These are phyloP conservation scores for Cylindroiulus punctatus DNA, from an alignment of 2,888 invertebrate species.

Conservation along the genomic window DNA sequence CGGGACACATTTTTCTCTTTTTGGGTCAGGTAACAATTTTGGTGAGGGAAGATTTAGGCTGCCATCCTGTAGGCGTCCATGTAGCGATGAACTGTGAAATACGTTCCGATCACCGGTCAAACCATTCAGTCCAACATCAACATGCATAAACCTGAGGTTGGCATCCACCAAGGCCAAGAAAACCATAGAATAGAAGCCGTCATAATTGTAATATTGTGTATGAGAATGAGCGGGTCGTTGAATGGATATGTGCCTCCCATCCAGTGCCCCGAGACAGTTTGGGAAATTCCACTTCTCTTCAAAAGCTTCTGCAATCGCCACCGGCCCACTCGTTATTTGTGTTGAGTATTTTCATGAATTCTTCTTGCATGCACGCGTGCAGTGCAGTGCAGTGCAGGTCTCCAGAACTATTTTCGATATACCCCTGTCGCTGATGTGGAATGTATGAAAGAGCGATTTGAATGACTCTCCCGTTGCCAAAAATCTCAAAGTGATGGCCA, in stretches of 20 bases:
- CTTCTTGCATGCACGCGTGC: slow-evolving; percentile 11
- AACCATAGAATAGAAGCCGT: slow-evolving; percentile 58
- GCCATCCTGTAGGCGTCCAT: slow-evolving; percentile 5
- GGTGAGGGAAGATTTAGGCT: slow-evolving; percentile 46
- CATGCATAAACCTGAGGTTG: slow-evolving; percentile 57
- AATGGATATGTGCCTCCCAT: slow-evolving; percentile 59
- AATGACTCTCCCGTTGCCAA: slow-evolving; percentile 51
- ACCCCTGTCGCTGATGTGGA: slow-evolving; percentile 14
- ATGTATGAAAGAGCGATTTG: slow-evolving; percentile 39
- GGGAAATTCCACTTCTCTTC: slow-evolving; percentile 59
- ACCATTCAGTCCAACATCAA: slow-evolving; percentile 59
- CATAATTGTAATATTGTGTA: slow-evolving; percentile 59
- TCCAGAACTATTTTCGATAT: slow-evolving; percentile 52
- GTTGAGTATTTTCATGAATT: slow-evolving; percentile 36
- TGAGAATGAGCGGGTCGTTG: slow-evolving; percentile 57
- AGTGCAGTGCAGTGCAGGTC: slow-evolving; percentile 46
- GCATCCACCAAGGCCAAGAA: slow-evolving; percentile 59
- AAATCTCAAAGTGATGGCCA: slow-evolving; percentile 48
- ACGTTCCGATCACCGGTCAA: slow-evolving; percentile 59
- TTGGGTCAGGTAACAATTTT: not conserved
- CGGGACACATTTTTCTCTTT: slow-evolving; percentile 51
- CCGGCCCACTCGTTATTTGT: slow-evolving; percentile 48
- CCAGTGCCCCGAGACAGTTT: slow-evolving; percentile 59
- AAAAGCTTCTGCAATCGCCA: slow-evolving; percentile 57
- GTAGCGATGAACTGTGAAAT: slow-evolving; percentile 55